Evolutionary conservation across 2,113 vertebrate genomes (phyloP).

Genomic region (Tachysurus vachellii): DNA sequence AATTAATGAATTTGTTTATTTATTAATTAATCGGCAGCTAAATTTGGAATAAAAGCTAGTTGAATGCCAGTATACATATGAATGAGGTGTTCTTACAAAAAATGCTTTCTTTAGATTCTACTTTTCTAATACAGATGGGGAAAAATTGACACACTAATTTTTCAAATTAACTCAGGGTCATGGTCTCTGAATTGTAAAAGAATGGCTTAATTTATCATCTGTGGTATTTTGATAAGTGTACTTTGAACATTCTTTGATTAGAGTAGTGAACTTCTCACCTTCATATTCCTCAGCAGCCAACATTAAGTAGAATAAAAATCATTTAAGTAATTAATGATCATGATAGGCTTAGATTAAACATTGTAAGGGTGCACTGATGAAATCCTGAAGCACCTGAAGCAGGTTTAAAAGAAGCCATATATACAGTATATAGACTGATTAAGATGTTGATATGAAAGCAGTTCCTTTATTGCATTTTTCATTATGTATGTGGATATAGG

Average conservation of each 20-base stretch:
- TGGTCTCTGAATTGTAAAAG: neutral
- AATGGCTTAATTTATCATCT: conserved; percentile 11
- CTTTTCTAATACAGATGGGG: neutral
- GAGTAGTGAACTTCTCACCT: neutral
- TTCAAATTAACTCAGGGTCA: conserved; percentile 15
- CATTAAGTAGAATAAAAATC: neutral
- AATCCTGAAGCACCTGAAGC: neutral
- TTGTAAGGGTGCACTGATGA: neutral
- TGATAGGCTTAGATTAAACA: neutral
- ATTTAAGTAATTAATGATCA: conserved; percentile 5
- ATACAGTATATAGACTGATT: neutral
- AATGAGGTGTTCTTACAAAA: neutral
- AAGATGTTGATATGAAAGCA: neutral
- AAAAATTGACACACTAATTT: neutral
- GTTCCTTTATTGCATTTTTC: neutral
- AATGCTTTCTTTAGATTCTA: neutral
- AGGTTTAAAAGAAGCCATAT: neutral
- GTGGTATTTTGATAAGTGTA: conserved; percentile 5
- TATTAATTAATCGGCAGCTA: neutral
- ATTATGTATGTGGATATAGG: neutral
- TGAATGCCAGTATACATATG: neutral
- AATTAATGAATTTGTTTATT: neutral
- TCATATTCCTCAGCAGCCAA: neutral
- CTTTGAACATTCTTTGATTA: conserved; percentile 15
- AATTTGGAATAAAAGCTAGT: neutral